Evolutionary conservation across 2,113 vertebrate species (phyloP).

Genomic region (Centropus unirufus): DNA sequence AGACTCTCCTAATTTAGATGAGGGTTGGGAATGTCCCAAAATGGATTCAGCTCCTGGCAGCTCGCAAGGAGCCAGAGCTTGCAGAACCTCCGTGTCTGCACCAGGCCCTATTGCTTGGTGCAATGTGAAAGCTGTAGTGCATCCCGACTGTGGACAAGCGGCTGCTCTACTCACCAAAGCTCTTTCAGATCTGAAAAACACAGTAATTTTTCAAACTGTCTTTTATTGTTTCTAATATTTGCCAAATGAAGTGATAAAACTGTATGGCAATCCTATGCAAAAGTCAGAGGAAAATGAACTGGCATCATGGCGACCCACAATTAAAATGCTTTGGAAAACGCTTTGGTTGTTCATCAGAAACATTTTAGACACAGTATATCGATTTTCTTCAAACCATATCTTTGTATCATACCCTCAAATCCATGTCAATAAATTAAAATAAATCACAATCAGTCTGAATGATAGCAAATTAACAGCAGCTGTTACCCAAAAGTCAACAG

Average conservation of each 20-base stretch:
- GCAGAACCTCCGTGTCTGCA: neutral
- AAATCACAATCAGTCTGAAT: neutral
- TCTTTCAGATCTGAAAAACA: constrained; percentile 4
- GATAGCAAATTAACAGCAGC: neutral
- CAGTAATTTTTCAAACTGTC: neutral
- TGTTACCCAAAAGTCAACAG: neutral
- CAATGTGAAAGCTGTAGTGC: neutral
- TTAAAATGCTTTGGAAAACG: neutral
- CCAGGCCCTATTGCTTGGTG: neutral
- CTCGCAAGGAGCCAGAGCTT: neutral
- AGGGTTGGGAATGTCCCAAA: neutral
- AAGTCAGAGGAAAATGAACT: neutral
- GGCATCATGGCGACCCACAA: neutral
- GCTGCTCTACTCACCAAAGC: neutral
- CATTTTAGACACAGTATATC: neutral
- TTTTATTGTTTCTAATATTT: neutral
- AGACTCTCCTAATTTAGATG: neutral
- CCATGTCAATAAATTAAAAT: neutral
- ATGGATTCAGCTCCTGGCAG: neutral
- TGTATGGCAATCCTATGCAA: neutral
- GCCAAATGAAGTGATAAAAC: neutral
- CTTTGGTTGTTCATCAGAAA: neutral
- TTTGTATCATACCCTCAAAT: neutral
- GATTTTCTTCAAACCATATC: neutral
- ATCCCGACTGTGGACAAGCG: neutral